Evolutionary conservation across 2,888 invertebrate species (phyloP).

Genomic region (Deilephila porcellus): DNA sequence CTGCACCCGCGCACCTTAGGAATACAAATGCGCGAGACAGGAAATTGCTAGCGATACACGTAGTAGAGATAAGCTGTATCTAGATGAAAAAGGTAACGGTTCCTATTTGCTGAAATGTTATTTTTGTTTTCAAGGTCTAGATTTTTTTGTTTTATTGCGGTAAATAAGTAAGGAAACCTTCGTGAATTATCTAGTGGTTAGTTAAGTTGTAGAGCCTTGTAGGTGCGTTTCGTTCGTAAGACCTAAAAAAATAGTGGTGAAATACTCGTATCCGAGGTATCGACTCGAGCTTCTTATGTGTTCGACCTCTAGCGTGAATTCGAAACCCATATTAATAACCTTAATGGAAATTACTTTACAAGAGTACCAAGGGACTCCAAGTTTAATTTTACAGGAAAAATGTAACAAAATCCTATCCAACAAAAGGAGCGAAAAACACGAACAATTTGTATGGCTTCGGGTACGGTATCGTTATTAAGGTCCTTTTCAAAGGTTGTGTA

Average conservation of each 20-base stretch:
- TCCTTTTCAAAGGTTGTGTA: not conserved
- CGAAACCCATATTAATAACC: too few species aligned
- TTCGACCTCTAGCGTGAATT: too few species aligned
- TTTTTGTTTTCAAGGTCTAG: not conserved
- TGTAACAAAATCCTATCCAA: not conserved
- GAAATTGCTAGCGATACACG: slow-evolving; percentile 7
- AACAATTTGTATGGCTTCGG: not conserved
- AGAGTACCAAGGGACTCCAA: too few species aligned
- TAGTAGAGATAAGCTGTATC: not conserved
- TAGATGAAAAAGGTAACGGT: not conserved
- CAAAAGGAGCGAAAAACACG: not conserved
- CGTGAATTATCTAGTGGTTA: too few species aligned
- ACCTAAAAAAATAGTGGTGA: too few species aligned
- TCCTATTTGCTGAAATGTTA: not conserved
- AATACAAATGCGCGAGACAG: slow-evolving; percentile 8
- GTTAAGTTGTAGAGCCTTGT: too few species aligned
- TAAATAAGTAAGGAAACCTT: too few species aligned
- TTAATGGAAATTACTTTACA: too few species aligned
- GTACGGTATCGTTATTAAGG: not conserved
- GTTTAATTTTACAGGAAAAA: not conserved
- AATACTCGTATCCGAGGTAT: too few species aligned
- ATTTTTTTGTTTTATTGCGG: too few species aligned
- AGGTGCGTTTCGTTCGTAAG: too few species aligned
- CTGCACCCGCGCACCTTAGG: not conserved
- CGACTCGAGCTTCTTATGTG: too few species aligned